Evolutionary conservation across 53 echinoderm and acorn worm genomes (phyloP).

Genomic region (Temnopleurus reevesii): DNA sequence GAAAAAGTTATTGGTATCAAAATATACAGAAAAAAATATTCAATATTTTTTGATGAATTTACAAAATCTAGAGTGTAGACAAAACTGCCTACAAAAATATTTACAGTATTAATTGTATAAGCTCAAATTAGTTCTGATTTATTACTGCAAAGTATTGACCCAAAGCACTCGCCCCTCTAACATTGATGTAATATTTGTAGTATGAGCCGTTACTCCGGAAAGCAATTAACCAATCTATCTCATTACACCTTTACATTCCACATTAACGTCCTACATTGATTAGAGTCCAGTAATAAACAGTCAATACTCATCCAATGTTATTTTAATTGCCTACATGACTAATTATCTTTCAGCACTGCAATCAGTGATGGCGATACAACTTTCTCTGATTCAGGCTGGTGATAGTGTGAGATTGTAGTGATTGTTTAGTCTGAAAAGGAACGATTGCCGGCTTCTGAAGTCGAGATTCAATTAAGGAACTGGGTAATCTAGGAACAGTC

Average conservation of each 20-base stretch:
- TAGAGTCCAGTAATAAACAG: not conserved
- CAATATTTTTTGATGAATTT: too few relatives aligned
- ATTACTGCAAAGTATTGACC: too few relatives aligned
- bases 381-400: not conserved
- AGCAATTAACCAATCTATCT: slow-evolving; percentile 18
- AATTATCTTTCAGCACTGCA: not conserved
- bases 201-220: not conserved
- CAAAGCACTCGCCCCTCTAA: not conserved
- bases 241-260: not conserved
- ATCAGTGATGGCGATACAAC: not conserved
- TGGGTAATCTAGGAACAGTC: not conserved
- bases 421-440: not conserved
- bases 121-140: too few relatives aligned
- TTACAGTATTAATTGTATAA: too few relatives aligned
- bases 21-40: too few relatives aligned
- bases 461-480: slow-evolving; percentile 2
- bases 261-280: not conserved
- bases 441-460: not conserved
- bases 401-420: not conserved
- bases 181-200: not conserved
- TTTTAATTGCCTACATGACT: slow-evolving; percentile 35
- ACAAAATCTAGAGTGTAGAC: too few relatives aligned
- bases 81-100: too few relatives aligned
- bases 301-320: not conserved
- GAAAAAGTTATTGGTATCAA: too few relatives aligned